Evolutionary conservation across 2,888 invertebrate genomes (phyloP), one percentile per base, ranked within the genome.

Genomic region (Venustoraphidia nigricollis): DNA sequence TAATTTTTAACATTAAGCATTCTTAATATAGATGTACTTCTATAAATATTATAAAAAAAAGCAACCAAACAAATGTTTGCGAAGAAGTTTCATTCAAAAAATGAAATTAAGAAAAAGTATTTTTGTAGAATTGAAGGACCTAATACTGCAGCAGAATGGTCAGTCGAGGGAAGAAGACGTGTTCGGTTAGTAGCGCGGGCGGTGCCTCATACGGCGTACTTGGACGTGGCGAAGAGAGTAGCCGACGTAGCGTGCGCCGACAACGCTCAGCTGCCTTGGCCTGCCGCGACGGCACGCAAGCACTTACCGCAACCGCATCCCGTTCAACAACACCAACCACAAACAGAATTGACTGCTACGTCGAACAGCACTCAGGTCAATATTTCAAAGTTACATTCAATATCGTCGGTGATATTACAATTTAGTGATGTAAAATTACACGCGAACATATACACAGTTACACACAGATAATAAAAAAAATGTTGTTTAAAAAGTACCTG

Each of bases 151-250:
- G 70, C 72, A 50, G 67, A 86, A 68, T 93, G 93, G 93, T 78
- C 84, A 53, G 77, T 85, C 56, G 93, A 93, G 67, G 93, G 93
- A 10, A 76, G 91, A 37, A 75, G 93, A 57, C 69, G 81, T 51
- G 79, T 90, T 57, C 91, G 93, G 2, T 69, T 92, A 43, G 70
- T 93, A 68, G 86, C 90, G 8, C 74, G 92, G 51, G 77, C 84
- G n/a, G 77, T 85, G 46, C 85, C 91, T 8, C 87, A 89, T 61
- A 90, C 91, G 8, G 83, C 83, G 38, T 85, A 87, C 62, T 83
- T 87, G 50, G 79, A 82, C 52, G 73, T 90, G 55, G 91, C 92
- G 10, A 89, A 90, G 65, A 83, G 81, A 63, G 77, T 81, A 46
- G 85, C 87, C 0, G 73, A 78, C 52, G 68, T 72, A 49, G 75